Conservation (phyloP, 2,888 invertebrate genomes). For the Torymus texanus region DNA sequence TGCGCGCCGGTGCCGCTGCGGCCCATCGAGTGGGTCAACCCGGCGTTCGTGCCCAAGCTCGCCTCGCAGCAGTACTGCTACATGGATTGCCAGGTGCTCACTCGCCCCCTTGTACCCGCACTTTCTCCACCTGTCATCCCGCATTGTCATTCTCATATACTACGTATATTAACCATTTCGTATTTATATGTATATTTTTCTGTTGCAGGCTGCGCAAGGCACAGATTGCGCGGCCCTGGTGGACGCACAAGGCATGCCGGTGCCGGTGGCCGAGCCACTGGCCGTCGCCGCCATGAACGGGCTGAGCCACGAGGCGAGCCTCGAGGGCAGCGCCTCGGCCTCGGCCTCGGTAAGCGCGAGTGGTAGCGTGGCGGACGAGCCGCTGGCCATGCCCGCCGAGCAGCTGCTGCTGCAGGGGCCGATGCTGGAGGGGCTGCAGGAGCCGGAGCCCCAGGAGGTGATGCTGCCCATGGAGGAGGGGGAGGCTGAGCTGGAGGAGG, state of each 20-base stretch:
- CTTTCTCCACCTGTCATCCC: too few relatives aligned
- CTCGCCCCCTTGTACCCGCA: too few relatives aligned
- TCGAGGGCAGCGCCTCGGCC: constrained; percentile 44
- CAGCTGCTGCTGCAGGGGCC: constrained; percentile 20
- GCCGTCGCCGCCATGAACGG: constrained; percentile 52
- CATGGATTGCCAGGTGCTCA: constrained; percentile 69
- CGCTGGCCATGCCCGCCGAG: too few relatives aligned
- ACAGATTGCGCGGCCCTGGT: constrained; percentile 64
- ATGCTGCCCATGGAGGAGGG: too few relatives aligned
- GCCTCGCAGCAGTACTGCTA: constrained; percentile 68
- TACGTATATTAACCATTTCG: not conserved
- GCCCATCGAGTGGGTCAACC: constrained; percentile 76
- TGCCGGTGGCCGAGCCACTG: constrained; percentile 53
- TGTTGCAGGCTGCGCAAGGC: constrained; percentile 62
- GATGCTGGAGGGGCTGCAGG: not conserved
- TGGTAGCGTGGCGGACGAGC: constrained; percentile 61
- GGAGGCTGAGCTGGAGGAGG: not conserved
- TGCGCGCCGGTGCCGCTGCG: constrained; percentile 75
- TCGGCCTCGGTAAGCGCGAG: constrained; percentile 59
- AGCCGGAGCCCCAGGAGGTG: not conserved
- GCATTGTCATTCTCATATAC: too few relatives aligned
- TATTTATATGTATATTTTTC: too few relatives aligned
- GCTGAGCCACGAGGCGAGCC: constrained; percentile 44
- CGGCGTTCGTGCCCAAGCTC: constrained; percentile 71
- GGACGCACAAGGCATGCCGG: constrained; percentile 61